phyloP scores from a whole-genome alignment of 1,140 invertebrate genomes.

The Ceratina japonica region DNA sequence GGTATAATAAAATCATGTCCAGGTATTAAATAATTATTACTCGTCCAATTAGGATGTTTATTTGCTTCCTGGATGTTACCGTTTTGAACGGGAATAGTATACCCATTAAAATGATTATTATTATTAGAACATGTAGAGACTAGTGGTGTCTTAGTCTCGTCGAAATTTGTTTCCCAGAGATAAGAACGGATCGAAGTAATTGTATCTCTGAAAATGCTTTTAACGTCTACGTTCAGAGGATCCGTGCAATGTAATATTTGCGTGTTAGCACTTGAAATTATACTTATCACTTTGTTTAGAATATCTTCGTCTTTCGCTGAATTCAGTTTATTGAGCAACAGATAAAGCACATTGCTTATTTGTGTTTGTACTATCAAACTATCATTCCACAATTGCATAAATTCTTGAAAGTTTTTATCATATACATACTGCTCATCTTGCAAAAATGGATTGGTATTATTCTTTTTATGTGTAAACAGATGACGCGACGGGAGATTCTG shows the following conservation, averaged over 20 bases:
- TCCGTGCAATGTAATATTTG: not conserved
- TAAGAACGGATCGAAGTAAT: not conserved
- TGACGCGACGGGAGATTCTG: not conserved
- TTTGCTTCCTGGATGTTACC: too few species aligned
- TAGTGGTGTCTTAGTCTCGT: not conserved
- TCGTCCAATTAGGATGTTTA: too few species aligned
- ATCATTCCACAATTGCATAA: conserved; percentile 21
- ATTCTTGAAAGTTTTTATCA: not conserved
- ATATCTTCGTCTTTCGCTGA: not conserved
- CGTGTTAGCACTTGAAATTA: not conserved
- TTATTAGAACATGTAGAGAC: not conserved
- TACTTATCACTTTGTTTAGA: not conserved
- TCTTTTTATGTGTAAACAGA: not conserved
- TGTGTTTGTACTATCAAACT: conserved; percentile 24
- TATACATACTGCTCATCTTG: not conserved
- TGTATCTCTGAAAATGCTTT: not conserved
- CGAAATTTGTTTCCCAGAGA: not conserved
- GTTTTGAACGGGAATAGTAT: too few species aligned
- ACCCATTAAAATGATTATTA: too few species aligned
- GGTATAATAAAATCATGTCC: too few species aligned
- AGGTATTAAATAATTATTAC: too few species aligned
- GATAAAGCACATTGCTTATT: conserved; percentile 6
- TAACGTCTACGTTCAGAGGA: not conserved
- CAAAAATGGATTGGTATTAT: conserved; percentile 42
- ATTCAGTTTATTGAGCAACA: conserved; percentile 20